These are phyloP conservation scores for Zosterops japonicus DNA, from an alignment of 2,113 vertebrate species.

Conservation along the genomic window DNA sequence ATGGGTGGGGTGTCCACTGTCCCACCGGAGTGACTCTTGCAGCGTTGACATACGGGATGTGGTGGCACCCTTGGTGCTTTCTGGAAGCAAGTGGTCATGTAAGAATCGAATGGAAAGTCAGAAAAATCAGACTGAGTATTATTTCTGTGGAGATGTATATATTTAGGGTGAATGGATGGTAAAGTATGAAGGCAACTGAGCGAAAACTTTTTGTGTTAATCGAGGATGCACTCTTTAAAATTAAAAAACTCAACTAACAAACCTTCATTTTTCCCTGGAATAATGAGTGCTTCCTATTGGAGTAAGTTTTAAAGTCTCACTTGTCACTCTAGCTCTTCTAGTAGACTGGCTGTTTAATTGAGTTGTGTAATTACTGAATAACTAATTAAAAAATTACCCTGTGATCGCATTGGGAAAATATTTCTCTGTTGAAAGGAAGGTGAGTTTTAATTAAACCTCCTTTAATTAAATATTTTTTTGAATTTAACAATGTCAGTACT, in stretches of 20 bases:
- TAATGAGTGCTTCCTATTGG: not conserved
- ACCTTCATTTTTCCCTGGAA: not conserved
- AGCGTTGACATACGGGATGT: rapidly evolving
- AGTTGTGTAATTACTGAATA: not conserved
- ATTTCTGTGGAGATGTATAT: not conserved
- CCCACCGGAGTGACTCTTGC: rapidly evolving
- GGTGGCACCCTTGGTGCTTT: not conserved
- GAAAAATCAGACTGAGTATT: not conserved
- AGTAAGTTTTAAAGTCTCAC: not conserved
- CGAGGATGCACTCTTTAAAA: not conserved
- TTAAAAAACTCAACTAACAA: not conserved
- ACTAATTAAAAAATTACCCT: not conserved
- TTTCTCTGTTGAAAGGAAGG: not conserved
- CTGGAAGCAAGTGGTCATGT: not conserved
- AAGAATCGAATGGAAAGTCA: not conserved
- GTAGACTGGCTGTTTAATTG: not conserved
- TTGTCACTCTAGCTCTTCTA: not conserved
- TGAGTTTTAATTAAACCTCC: not conserved
- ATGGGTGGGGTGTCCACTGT: rapidly evolving
- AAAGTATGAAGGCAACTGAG: not conserved
- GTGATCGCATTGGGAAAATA: not conserved
- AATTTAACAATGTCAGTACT: not conserved
- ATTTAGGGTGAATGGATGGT: not conserved
- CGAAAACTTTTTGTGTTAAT: not conserved
- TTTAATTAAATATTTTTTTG: not conserved